Evolutionary conservation across 2,113 vertebrate genomes (phyloP).

Genomic region (Falco punctatus): DNA sequence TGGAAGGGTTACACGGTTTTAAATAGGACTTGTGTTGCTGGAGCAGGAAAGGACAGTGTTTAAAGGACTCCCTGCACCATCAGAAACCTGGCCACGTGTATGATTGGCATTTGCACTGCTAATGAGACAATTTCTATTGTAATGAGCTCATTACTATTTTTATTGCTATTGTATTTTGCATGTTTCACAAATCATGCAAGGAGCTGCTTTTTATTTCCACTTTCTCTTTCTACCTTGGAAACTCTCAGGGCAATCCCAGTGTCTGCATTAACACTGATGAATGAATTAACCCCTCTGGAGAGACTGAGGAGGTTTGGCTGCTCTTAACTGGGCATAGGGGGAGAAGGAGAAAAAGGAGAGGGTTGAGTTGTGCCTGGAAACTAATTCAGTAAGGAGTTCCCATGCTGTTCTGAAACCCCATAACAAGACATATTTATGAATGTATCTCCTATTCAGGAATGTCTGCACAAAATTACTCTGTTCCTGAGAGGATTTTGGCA

Average conservation of each 20-base stretch:
- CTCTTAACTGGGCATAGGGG: background rate
- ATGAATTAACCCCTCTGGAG: background rate
- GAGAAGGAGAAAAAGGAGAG: background rate
- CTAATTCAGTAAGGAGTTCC: background rate
- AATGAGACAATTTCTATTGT: slow-evolving; percentile 46
- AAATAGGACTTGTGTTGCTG: background rate
- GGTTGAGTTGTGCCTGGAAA: background rate
- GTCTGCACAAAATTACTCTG: background rate
- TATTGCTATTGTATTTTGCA: slow-evolving; percentile 46
- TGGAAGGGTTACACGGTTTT: background rate
- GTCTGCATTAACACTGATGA: background rate
- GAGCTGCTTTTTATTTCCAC: slow-evolving; percentile 17
- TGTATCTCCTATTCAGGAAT: background rate
- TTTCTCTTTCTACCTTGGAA: slow-evolving; percentile 17
- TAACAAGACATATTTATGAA: background rate
- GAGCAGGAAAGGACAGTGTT: background rate
- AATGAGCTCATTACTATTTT: slow-evolving; percentile 59
- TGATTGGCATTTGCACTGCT: slow-evolving; percentile 36
- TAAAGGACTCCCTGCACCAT: background rate
- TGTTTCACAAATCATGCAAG: slow-evolving; percentile 28
- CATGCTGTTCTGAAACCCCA: background rate
- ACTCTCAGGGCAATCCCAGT: background rate
- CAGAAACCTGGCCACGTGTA: background rate
- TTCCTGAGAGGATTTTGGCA: background rate
- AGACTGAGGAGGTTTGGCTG: background rate